phyloP scores from a whole-genome alignment of 2,797 vertebrate species.

The Myripristis jacobus region DNA sequence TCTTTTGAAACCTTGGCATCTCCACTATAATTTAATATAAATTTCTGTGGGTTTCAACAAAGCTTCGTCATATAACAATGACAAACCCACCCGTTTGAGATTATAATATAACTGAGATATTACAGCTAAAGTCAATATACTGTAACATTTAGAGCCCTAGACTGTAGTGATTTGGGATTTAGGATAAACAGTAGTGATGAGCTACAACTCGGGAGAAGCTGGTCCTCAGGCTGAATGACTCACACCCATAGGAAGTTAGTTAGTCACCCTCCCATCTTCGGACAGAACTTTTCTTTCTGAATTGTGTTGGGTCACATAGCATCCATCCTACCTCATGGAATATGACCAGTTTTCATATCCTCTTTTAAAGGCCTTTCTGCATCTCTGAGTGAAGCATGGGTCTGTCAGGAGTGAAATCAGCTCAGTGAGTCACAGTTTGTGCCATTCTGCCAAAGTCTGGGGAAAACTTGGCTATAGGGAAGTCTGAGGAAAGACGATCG shows the following conservation, averaged over 20 bases:
- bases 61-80: too few relatives aligned
- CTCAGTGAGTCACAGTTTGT: conserved; percentile 14
- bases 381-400: neutral
- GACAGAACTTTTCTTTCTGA: neutral
- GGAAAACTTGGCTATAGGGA: conserved; percentile 14
- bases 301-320: neutral
- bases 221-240: neutral
- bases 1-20: too few relatives aligned
- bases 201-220: neutral
- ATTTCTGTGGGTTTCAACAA: too few relatives aligned
- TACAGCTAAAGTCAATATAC: too few relatives aligned
- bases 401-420: conserved; percentile 19
- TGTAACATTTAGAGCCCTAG: too few relatives aligned
- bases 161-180: neutral
- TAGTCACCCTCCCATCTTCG: neutral
- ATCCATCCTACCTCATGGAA: neutral
- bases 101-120: too few relatives aligned
- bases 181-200: too few relatives aligned
- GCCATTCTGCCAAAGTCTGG: conserved; percentile 14
- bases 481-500: conserved; percentile 33
- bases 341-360: neutral
- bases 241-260: neutral
- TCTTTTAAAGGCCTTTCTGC: conserved; percentile 1
- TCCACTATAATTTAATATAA: too few relatives aligned
- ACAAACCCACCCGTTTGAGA: too few relatives aligned